Percentiles rank a stretch among this genome's conserved stretches.
Evolutionary conservation across 2,113 vertebrate species (phyloP).

Genomic region (Ursus arctos): DNA sequence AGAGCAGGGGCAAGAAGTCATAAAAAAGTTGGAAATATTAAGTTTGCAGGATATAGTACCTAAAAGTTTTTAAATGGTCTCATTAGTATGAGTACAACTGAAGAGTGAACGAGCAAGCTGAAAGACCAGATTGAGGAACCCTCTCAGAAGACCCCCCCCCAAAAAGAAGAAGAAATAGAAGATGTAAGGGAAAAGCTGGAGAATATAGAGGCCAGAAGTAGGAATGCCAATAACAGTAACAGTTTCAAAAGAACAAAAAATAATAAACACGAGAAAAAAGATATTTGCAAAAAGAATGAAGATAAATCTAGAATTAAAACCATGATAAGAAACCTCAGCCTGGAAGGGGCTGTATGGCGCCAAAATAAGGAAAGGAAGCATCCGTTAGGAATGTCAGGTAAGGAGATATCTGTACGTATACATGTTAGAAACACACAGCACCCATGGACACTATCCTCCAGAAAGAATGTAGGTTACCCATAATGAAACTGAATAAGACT

Average conservation of each 20-base stretch:
- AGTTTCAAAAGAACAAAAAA: not conserved
- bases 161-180: not conserved
- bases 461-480: not conserved
- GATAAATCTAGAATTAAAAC: not conserved
- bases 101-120: not conserved
- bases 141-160: not conserved
- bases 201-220: not conserved
- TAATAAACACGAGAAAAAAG: not conserved
- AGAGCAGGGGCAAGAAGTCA: not conserved
- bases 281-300: not conserved
- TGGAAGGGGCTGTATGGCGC: not conserved
- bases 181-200: not conserved
- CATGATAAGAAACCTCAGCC: not conserved
- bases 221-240: not conserved
- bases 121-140: not conserved
- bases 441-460: fast-evolving
- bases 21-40: not conserved
- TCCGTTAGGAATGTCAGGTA: not conserved
- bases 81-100: not conserved
- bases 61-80: not conserved
- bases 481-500: not conserved
- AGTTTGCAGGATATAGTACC: not conserved
- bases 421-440: not conserved
- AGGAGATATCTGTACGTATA: not conserved
- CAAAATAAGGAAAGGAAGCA: not conserved